Percentiles rank a stretch among this genome's conserved stretches.
phyloP scores from a whole-genome alignment of 2,888 invertebrate species.

The Sphinx pinastri region DNA sequence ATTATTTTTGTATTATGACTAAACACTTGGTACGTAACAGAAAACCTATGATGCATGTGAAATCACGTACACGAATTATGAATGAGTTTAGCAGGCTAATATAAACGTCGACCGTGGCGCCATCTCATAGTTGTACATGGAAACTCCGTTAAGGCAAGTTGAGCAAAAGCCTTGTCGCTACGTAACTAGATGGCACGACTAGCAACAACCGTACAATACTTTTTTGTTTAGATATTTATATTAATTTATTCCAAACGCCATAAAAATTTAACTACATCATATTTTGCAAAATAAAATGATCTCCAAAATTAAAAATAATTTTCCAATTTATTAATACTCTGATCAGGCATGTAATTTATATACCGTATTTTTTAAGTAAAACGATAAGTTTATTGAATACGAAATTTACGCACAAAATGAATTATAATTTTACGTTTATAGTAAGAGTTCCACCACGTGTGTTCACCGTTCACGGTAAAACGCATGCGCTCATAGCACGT shows the following conservation, averaged over 20 bases:
- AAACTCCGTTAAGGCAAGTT: conserved; percentile 14
- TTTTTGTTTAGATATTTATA: not conserved
- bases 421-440: conserved; percentile 22
- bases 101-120: conserved; percentile 1
- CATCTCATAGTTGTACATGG: conserved; percentile 11
- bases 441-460: conserved; percentile 44
- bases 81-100: too few species aligned
- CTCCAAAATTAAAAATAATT: not conserved
- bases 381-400: conserved; percentile 48
- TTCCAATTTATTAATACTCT: not conserved
- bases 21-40: too few species aligned
- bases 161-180: conserved; percentile 18
- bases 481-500: conserved; percentile 45
- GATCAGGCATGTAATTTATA: not conserved
- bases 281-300: not conserved
- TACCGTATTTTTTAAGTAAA: not conserved
- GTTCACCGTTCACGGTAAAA: conserved; percentile 36
- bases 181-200: conserved; percentile 28
- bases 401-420: conserved; percentile 30
- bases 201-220: not conserved
- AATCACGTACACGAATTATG: too few species aligned
- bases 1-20: too few species aligned
- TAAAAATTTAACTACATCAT: not conserved
- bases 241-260: not conserved
- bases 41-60: too few species aligned